A percentile compares a stretch with the other conserved stretches of the same genome.
Conservation (phyloP, 2,797 vertebrate genomes). For the Denticeps clupeoides region DNA sequence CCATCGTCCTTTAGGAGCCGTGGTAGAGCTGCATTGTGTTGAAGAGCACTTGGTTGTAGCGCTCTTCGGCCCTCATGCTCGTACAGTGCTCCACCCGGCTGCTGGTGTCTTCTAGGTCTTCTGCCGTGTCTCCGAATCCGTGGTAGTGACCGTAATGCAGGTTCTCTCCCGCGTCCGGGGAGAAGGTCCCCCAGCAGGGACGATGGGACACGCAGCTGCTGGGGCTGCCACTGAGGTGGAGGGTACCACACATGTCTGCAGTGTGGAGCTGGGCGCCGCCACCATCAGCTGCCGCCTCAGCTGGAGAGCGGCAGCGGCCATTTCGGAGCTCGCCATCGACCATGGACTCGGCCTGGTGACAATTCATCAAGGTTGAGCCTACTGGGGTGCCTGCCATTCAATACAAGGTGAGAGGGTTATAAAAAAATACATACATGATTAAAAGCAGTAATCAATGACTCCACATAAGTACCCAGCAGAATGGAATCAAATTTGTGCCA, state of each 20-base stretch:
- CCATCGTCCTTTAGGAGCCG: constrained; percentile 52
- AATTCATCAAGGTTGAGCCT: constrained; percentile 63
- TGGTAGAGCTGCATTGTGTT: constrained; percentile 67
- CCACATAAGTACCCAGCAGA: no score
- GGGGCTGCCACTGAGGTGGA: constrained; percentile 72
- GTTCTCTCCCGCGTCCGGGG: constrained; percentile 54
- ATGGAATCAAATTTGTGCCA: no score
- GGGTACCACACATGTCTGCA: constrained; percentile 76
- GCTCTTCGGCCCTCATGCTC: constrained; percentile 55
- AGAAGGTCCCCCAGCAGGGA: constrained; percentile 47
- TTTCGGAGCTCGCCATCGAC: constrained; percentile 54
- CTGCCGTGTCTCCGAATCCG: constrained; percentile 90
- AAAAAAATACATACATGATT: no score
- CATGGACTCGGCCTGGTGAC: constrained; percentile 55
- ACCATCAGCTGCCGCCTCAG: constrained; percentile 29
- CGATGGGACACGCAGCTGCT: constrained; percentile 64
- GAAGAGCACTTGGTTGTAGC: constrained; percentile 53
- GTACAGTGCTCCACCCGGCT: constrained; percentile 56
- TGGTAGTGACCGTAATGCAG: constrained; percentile 87
- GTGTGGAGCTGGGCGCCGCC: not conserved
- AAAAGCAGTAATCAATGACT: no score
- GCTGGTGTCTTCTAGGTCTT: constrained; percentile 72
- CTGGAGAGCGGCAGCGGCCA: constrained; percentile 38
- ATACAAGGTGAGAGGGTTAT: no score
- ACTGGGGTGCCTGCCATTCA: constrained; percentile 69